Conservation (phyloP, 2,888 invertebrate species). For the Sinohyriopsis cumingii region DNA sequence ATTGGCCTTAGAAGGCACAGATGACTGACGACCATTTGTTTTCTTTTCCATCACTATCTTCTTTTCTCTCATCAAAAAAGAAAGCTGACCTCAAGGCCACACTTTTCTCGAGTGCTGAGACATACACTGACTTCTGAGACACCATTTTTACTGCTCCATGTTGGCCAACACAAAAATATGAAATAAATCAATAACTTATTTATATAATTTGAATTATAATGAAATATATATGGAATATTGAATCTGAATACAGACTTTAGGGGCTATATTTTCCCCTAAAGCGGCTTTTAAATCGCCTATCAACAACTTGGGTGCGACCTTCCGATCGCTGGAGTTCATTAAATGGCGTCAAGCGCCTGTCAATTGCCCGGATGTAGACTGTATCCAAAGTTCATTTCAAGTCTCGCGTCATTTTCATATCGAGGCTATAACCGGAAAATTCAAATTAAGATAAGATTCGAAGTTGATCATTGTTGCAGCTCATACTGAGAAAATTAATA, state of each 20-base stretch:
- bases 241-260: conserved; percentile 6
- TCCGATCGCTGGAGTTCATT: conserved; percentile 17
- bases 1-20: conserved; percentile 53
- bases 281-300: conserved; percentile 11
- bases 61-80: conserved; percentile 58
- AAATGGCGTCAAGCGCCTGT: conserved; percentile 45
- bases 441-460: no score
- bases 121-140: conserved; percentile 30
- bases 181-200: conserved; percentile 16
- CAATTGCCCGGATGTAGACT: conserved; percentile 39
- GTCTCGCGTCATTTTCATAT: no score
- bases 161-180: conserved; percentile 36
- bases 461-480: no score
- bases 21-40: conserved; percentile 51
- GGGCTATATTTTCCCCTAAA: conserved; percentile 28
- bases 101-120: conserved; percentile 32
- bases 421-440: no score
- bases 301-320: conserved; percentile 17
- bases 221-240: neutral
- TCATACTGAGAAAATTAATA: no score
- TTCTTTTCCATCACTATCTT: conserved; percentile 63
- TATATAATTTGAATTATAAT: conserved; percentile 11
- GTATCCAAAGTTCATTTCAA: no score
- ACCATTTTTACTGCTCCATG: conserved; percentile 62
- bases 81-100: conserved; percentile 50